Base-by-base conservation (phyloP, 2,797 vertebrate species). In the Microchirus variegatus region DNA sequence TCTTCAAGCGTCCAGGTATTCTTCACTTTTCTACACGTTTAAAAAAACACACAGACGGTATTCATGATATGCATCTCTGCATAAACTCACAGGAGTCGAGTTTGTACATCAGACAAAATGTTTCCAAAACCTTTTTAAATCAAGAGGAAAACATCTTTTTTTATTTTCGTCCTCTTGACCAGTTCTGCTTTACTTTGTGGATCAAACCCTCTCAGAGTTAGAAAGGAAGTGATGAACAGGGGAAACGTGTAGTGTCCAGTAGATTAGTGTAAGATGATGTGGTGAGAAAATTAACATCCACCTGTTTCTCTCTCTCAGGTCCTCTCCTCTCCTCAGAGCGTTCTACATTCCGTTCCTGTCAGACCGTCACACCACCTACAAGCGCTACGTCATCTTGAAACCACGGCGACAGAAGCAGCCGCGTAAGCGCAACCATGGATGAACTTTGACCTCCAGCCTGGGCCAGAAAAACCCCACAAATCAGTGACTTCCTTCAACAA, bases 321-420 rank as follows among this genome's bases (percentile, higher is more conserved):
- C 98, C 10, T 96, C 95, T 1, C 90, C 90, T 81, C 74, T 98
- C 60, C 90, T 98, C 70, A 92, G 97, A 77, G 96, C 96, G 0
- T 96, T 99, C 88, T 99, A 96, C 75, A 1, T 99, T 58, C 98
- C 98, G 0, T 91, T 98, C 61, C 85, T 99, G 64, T 99, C 97
- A 0, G 95, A 97, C 43, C 93, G 91, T 42, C 92, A 97, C 78
- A 98, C 94, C 0, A 82, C 80, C n/a, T 98, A 96, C 77, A 90
- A 84, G 48, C 96, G 94, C 83, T 99, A 99, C 12, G 93, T 93
- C 53, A 98, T 99, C 75, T 91, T 99, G 56, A 99, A 98, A 85
- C 63, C 95, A 11, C 91, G 94, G 65, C 94, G 95, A 77, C 77
- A 77, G 37, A 98, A 93, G 88, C 95, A 91, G 73, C 76, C 60